Percentiles rank a stretch among this genome's conserved stretches.
Evolutionary conservation across 2,113 vertebrate genomes (phyloP).

Genomic region (Dasyprocta punctata): DNA sequence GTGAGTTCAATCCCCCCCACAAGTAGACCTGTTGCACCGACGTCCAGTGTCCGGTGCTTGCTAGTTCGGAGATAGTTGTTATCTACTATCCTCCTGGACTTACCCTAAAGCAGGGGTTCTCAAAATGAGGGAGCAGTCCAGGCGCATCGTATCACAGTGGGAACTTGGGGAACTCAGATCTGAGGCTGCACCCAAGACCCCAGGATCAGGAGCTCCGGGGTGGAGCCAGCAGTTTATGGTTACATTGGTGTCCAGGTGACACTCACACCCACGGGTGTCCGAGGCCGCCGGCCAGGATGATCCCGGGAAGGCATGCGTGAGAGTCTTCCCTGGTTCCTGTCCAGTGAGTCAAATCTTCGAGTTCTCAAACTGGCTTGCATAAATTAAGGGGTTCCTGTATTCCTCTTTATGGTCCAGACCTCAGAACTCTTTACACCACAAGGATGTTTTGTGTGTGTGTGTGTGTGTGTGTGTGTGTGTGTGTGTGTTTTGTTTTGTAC

Average conservation of each 20-base stretch:
- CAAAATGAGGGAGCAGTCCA: not conserved
- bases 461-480: too few relatives aligned
- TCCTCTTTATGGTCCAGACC: not conserved
- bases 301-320: not conserved
- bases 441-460: too few relatives aligned
- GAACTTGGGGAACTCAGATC: not conserved
- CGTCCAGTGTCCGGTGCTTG: not conserved
- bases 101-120: not conserved
- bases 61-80: not conserved
- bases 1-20: too few relatives aligned
- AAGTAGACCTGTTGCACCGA: not conserved
- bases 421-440: not conserved
- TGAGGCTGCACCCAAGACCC: not conserved
- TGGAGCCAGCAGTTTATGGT: not conserved
- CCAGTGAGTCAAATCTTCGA: not conserved
- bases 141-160: not conserved
- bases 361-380: not conserved
- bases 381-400: not conserved
- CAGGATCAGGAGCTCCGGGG: not conserved
- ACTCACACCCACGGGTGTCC: fast-evolving
- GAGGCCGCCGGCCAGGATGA: not conserved
- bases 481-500: too few relatives aligned
- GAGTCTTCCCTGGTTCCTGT: not conserved
- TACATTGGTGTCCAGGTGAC: not conserved
- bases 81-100: not conserved